Base-by-base conservation (phyloP, 2,888 invertebrate species). In the Encarsia formosa region DNA sequence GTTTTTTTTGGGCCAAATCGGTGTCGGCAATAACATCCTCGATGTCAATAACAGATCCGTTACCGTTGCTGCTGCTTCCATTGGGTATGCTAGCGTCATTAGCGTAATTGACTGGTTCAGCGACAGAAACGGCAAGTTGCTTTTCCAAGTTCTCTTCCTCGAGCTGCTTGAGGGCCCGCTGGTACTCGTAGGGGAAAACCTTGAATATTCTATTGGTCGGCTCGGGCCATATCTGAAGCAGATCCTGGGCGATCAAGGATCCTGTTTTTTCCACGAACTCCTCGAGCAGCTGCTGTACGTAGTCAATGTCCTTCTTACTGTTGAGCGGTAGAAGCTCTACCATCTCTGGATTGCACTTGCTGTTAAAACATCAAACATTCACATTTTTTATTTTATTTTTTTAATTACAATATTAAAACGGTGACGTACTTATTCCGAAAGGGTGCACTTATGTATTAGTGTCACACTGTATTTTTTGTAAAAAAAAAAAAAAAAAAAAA, bases 171-270 rank as follows among this genome's bases (percentile, higher is more conserved):
- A 99, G 76, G 1, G 90, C 97, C 58, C 89, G 81, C 69, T 96
- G 94, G 77, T 96, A 99, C 69, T 99, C 99, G 67, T 88, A 89
- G 0, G 99, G 98, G 81, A 98, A 98, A 40, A 98, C 83, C 79
- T 99, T 99, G 48, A 95, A 81, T 71, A 99, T 94, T 71, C 86
- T 81, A 23, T 81, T 76, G 38, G 89, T 84, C 49, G 85, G 81
- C 52, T 80, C 79, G 1, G 86, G 82, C 97, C 96, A 92, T 52
- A 88, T 81, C 59, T 82, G 77, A 0, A 98, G 75, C 24, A 98
- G 77, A 23, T 86, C 80, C 58, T 83, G 76, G 4, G 95, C 98
- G 54, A 97, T 82, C 57, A 87, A 69, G 3, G 95, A 95, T 13
- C 88, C 93, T 2, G 99, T 99, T 65, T 90, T 86, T 42, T 86